Evolutionary conservation across 2,797 vertebrate species (phyloP).

Genomic region (Lemur catta): DNA sequence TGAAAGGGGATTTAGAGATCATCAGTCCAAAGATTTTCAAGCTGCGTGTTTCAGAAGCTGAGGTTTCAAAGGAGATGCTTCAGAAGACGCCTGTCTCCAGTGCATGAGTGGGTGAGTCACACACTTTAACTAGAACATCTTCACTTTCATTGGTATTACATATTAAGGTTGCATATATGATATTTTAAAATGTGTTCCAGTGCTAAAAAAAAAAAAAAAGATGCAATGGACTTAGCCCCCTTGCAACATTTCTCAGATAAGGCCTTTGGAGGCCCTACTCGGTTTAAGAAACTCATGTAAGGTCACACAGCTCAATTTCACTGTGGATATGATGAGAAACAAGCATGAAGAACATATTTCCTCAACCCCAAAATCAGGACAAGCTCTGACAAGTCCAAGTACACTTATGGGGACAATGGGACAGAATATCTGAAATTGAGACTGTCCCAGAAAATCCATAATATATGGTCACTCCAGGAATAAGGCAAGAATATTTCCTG

Average conservation of each 20-base stretch:
- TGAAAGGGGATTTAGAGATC: background rate
- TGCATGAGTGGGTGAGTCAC: background rate
- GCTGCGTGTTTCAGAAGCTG: background rate
- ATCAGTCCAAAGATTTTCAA: background rate
- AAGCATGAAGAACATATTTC: conserved; percentile 16
- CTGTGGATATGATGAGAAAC: background rate
- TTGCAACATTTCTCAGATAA: background rate
- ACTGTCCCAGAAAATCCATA: conserved; percentile 28
- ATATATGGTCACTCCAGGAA: conserved; percentile 50
- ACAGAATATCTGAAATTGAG: conserved; percentile 55
- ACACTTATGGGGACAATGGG: background rate
- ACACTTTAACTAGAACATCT: background rate
- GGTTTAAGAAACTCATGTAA: background rate
- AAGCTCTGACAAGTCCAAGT: background rate
- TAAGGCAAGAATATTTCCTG: conserved; percentile 15
- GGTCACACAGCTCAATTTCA: background rate
- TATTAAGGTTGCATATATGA: background rate
- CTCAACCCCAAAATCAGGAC: background rate
- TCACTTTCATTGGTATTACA: background rate
- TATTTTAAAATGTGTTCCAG: background rate
- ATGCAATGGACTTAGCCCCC: too few species aligned
- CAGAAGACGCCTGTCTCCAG: background rate
- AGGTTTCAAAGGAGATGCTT: background rate
- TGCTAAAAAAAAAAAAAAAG: background rate
- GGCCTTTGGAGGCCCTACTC: background rate